Conservation (phyloP, 2,797 vertebrate species). For the Hyperoplus lanceolatus region DNA sequence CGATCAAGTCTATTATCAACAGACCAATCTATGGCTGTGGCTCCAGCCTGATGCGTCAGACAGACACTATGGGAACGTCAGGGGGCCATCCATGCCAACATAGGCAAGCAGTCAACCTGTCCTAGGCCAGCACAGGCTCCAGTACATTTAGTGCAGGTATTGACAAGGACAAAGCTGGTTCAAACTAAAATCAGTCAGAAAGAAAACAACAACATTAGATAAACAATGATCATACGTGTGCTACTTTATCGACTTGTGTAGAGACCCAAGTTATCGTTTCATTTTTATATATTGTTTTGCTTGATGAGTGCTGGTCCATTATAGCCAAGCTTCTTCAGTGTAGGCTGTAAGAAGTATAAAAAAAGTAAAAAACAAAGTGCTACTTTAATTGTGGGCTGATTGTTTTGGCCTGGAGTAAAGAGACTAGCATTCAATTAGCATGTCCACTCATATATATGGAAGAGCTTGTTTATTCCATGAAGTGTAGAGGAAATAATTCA, state of each 20-base stretch:
- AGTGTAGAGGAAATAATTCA: not conserved
- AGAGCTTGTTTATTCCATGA: not conserved
- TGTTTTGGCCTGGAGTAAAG: slow-evolving; percentile 1
- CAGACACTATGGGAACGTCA: slow-evolving; percentile 51
- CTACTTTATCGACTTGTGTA: slow-evolving; percentile 4
- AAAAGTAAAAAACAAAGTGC: not conserved
- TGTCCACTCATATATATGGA: not conserved
- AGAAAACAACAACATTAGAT: slow-evolving; percentile 37
- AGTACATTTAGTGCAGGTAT: not conserved
- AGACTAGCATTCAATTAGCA: not conserved
- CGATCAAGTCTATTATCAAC: slow-evolving; percentile 65
- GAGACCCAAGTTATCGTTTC: slow-evolving; percentile 9
- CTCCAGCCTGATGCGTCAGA: slow-evolving; percentile 67
- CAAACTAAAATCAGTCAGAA: slow-evolving; percentile 17
- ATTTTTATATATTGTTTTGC: not conserved
- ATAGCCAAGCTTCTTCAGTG: slow-evolving; percentile 1
- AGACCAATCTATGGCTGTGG: slow-evolving; percentile 77
- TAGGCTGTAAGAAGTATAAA: not conserved
- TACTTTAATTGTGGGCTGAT: slow-evolving; percentile 21
- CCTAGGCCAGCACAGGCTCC: slow-evolving; percentile 25
- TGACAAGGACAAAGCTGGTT: slow-evolving; percentile 33
- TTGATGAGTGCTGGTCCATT: slow-evolving; percentile 1
- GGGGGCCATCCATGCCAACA: slow-evolving; percentile 21
- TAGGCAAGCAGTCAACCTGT: slow-evolving; percentile 20
- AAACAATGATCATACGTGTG: slow-evolving; percentile 8